These are phyloP conservation scores for Loris lydekkerianus DNA, from an alignment of 2,797 vertebrate genomes.

Conservation along the genomic window DNA sequence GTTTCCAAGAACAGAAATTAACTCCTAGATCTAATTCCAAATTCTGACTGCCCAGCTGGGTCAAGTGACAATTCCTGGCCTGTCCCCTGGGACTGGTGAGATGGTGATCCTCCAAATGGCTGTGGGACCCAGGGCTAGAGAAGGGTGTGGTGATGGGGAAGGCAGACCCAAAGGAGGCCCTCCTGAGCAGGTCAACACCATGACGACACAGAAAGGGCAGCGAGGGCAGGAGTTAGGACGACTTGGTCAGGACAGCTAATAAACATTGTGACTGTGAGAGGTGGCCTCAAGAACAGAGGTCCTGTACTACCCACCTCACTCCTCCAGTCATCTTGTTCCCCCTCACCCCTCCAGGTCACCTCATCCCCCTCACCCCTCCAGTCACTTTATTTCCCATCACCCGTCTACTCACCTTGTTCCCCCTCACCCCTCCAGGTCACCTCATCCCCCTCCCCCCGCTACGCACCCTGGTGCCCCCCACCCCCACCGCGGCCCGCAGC, in stretches of 20 bases:
- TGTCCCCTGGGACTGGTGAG: no score
- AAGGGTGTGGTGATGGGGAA: background rate
- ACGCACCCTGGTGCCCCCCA: no score
- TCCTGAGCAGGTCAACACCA: background rate
- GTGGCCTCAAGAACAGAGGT: background rate
- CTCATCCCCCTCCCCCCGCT: no score
- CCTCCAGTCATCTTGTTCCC: background rate
- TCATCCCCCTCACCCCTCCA: fast-evolving
- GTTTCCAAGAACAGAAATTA: background rate
- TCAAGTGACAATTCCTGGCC: no score
- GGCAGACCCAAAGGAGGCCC: background rate
- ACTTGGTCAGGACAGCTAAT: no score
- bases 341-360: background rate
- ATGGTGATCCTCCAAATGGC: background rate
- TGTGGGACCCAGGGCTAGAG: background rate
- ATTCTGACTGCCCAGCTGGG: no score
- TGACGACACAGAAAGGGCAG: background rate
- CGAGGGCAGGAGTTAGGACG: background rate
- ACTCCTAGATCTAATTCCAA: background rate
- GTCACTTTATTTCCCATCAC: no score
- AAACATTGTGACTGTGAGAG: no score
- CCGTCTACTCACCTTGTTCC: no score
- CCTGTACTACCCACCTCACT: background rate
- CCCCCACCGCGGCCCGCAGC: no score
- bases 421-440: fast-evolving